phyloP scores from a whole-genome alignment of 2,113 vertebrate genomes.

The Sander vitreus region DNA sequence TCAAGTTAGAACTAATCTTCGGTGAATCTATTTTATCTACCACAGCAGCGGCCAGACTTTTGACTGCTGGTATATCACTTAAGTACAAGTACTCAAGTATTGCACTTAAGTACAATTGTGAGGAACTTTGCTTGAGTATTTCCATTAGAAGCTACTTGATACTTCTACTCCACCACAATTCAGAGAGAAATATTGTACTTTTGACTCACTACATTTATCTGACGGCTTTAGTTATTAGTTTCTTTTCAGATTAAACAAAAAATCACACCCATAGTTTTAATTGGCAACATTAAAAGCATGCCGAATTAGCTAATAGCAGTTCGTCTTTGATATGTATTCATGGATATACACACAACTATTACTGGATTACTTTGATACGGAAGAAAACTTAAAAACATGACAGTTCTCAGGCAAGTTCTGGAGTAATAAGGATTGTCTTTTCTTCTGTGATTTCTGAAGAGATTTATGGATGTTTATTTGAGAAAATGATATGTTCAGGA shows the following conservation, averaged over 20 bases:
- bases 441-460: background rate
- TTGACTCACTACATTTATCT: background rate
- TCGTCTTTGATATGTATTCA: background rate
- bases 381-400: background rate
- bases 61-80: no score
- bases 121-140: background rate
- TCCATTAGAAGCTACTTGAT: background rate
- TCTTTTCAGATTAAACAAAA: background rate
- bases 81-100: background rate
- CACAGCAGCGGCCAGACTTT: no score
- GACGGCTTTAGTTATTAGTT: background rate
- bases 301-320: background rate
- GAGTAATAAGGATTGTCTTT: rapidly evolving
- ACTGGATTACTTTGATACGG: background rate
- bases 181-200: background rate
- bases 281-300: background rate
- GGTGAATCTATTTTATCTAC: background rate
- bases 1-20: background rate
- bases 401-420: background rate
- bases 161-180: background rate
- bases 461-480: background rate
- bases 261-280: background rate
- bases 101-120: background rate
- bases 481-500: background rate
- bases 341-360: background rate